Base-by-base conservation (phyloP, 2,113 vertebrate species). In the Sisor rabdophorus region DNA sequence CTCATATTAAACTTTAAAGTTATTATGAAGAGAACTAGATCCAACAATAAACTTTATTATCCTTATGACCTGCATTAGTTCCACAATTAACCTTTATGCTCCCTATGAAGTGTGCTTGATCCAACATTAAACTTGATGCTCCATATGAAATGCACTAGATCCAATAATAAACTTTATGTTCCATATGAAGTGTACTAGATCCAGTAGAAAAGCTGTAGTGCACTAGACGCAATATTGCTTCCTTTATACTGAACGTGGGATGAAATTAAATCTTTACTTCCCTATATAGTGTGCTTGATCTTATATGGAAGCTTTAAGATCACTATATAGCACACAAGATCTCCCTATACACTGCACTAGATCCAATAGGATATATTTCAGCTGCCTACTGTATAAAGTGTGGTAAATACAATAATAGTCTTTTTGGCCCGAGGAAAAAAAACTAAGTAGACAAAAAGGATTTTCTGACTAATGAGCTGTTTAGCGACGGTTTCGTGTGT, bases 391-490 rank as follows among this genome's bases (percentile, higher is more conserved):
- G 28, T 32, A 26, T n/a, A 15, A 15, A 44, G 11, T 48, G 44
- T 15, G 10, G 12, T 26, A 44, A n/a, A 47, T 47, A 48, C n/a
- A 67, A 26, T 26, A 11, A 48, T 26, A 26, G 12, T 8, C 5
- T 61, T 28, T 22, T 12, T 20, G 53, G 61, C 24, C 11, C 22
- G n/a, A 68, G 9, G 69, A n/a, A 71, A 0, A 59, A 48, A 60
- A 58, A 60, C 40, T n/a, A 74, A 55, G 36, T 61, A 80, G 40
- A 50, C 53, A 40, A 73, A 59, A 13, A 40, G 1, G 75, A 77
- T 75, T 76, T 84, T 61, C 81, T 71, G 65, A n/a, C 73, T 84
- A 84, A 78, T 83, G 78, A 84, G 81, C 67, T 82, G 84, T 76
- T 85, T 69, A 80, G 82, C 65, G 69, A 85, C 84, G 81, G n/a